Evolutionary conservation across 2,888 invertebrate species (phyloP).

Genomic region (Hirtodrosophila alboralis): DNA sequence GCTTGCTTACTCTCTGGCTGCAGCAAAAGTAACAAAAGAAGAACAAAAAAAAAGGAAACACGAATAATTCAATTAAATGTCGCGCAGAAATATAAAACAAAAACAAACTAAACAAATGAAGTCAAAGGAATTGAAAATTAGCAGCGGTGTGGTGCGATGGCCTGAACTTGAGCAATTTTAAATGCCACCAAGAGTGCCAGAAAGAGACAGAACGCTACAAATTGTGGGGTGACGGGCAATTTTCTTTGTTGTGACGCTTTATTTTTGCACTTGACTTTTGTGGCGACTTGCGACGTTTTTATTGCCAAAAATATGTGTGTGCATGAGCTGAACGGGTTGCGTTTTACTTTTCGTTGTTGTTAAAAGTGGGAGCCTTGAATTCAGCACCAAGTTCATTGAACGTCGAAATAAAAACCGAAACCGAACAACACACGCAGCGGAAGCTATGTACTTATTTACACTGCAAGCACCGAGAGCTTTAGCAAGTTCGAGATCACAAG

Average conservation of each 20-base stretch:
- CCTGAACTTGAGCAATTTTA: constrained; percentile 65
- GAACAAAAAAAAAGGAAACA: constrained; percentile 37
- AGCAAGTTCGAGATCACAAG: constrained; percentile 56
- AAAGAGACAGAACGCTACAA: constrained; percentile 8
- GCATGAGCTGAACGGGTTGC: constrained; percentile 29
- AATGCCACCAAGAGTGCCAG: constrained; percentile 45
- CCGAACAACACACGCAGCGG: constrained; percentile 35
- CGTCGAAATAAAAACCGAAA: constrained; percentile 43
- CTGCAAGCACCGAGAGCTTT: constrained; percentile 40
- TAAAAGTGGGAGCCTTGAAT: constrained; percentile 60
- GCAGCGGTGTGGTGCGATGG: constrained; percentile 25
- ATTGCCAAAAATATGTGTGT: constrained; percentile 64
- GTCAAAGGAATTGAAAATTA: constrained; percentile 30
- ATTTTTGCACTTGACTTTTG: constrained; percentile 73
- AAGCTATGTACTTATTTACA: too few species aligned
- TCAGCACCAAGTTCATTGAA: constrained; percentile 61
- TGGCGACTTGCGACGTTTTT: constrained; percentile 57
- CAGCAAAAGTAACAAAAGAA: constrained; percentile 23
- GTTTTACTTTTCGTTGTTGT: constrained; percentile 33
- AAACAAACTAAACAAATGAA: constrained; percentile 53
- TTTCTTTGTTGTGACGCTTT: constrained; percentile 70
- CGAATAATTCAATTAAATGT: constrained; percentile 72
- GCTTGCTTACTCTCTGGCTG: not conserved
- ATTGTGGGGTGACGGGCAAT: constrained; percentile 30
- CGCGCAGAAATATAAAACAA: constrained; percentile 39